Evolutionary conservation across 37 sponge, comb jelly and placozoan genomes (phyloP).

Genomic region (Hexactinellida sp.): DNA sequence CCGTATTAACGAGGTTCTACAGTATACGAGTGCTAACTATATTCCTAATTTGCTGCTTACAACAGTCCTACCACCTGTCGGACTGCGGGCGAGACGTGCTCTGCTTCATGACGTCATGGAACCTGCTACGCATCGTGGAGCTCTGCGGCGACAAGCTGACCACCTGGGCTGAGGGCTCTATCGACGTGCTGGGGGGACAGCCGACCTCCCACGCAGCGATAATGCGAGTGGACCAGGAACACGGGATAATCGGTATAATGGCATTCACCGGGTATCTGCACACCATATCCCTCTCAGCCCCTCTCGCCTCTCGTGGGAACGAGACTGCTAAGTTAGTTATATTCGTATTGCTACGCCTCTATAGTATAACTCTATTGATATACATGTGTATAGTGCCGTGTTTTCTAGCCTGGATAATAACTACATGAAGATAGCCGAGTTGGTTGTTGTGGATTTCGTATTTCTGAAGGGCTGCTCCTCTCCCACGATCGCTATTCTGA

Average conservation of each 20-base stretch:
- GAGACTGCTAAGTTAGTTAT: background rate
- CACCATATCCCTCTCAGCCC: background rate
- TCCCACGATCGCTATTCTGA: conserved; percentile 21
- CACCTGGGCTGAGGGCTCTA: conserved; percentile 64
- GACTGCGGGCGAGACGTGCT: conserved; percentile 21
- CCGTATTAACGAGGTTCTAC: no score
- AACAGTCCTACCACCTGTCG: background rate
- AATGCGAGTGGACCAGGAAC: background rate
- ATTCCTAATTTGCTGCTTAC: background rate
- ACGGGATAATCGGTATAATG: background rate
- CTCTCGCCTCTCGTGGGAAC: background rate
- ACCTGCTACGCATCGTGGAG: conserved; percentile 59
- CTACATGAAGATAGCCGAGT: conserved; percentile 10
- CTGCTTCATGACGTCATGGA: conserved; percentile 65
- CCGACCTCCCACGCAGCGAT: background rate
- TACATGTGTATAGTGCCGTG: background rate
- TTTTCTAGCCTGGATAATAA: background rate
- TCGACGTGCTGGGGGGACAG: conserved; percentile 41
- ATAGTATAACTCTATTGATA: no score
- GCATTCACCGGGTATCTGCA: conserved; percentile 5
- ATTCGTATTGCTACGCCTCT: background rate
- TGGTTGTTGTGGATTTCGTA: conserved; percentile 17
- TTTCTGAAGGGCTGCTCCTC: conserved; percentile 23
- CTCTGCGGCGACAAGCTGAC: conserved; percentile 55
- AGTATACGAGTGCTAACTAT: conserved; percentile 7